phyloP scores from a whole-genome alignment of 2,797 vertebrate species.

The Psittacula derbiana region DNA sequence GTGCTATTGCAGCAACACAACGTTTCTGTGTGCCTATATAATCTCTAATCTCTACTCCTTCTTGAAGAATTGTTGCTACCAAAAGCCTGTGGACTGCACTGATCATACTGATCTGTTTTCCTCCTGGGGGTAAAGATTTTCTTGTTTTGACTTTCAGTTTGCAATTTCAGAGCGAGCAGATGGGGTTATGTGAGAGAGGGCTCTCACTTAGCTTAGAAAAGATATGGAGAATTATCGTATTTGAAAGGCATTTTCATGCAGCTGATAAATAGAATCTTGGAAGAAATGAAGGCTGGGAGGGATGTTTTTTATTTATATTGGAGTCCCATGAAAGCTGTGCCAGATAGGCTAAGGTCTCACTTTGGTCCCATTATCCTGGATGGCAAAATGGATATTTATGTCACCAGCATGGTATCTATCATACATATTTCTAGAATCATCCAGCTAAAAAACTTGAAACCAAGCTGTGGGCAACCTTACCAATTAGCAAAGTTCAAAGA shows the following conservation, averaged over 20 bases:
- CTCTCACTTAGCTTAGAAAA: background rate
- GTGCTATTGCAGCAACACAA: background rate
- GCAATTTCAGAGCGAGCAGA: background rate
- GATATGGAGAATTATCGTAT: background rate
- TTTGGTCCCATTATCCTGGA: background rate
- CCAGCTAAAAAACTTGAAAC: background rate
- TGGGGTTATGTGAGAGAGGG: background rate
- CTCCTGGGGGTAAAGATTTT: background rate
- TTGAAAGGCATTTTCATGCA: background rate
- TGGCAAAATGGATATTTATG: background rate
- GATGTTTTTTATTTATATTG: background rate
- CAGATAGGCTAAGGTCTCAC: background rate
- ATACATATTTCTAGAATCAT: background rate
- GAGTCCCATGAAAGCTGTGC: background rate
- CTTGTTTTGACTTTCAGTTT: background rate
- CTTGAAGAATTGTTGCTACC: background rate
- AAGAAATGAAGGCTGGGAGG: background rate
- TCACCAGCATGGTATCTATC: accelerated
- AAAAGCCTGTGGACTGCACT: background rate
- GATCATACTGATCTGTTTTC: background rate
- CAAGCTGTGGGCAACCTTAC: background rate
- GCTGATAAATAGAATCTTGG: background rate
- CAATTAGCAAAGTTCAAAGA: background rate
- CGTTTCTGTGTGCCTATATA: background rate
- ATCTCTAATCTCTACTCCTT: background rate